Evolutionary conservation across 1,140 invertebrate species (phyloP).

Genomic region (Papilio machaon): DNA sequence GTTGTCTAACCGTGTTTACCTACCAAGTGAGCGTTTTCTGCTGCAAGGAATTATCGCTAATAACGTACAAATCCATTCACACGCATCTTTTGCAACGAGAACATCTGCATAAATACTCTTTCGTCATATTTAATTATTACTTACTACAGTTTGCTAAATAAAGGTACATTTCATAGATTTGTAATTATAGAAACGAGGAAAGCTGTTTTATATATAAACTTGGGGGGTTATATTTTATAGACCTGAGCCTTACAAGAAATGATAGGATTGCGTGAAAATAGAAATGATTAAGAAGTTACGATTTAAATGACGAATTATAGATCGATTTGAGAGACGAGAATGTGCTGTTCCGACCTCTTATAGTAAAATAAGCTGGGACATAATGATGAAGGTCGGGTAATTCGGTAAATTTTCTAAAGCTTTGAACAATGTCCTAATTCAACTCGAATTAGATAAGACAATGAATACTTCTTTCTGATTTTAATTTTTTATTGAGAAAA

Average conservation of each 20-base stretch:
- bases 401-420: no score
- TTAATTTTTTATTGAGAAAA: neutral
- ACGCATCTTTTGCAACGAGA: slow-evolving; percentile 19
- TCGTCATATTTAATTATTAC: neutral
- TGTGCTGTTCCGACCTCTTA: neutral
- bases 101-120: slow-evolving; percentile 25
- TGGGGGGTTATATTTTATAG: no score
- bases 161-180: neutral
- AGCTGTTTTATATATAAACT: no score
- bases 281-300: neutral
- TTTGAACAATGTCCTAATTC: neutral
- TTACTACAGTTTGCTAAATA: neutral
- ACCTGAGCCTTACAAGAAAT: no score
- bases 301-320: neutral
- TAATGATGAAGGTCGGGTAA: no score
- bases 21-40: slow-evolving; percentile 4
- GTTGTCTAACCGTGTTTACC: neutral
- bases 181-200: neutral
- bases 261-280: no score
- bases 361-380: neutral
- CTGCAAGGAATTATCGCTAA: slow-evolving; percentile 8
- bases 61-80: slow-evolving; percentile 15
- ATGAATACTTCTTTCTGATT: neutral
- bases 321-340: neutral
- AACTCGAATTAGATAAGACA: neutral